These are phyloP conservation scores for Siderastrea radians DNA, from an alignment of 92 coral and sea anemone genomes.

Conservation along the genomic window DNA sequence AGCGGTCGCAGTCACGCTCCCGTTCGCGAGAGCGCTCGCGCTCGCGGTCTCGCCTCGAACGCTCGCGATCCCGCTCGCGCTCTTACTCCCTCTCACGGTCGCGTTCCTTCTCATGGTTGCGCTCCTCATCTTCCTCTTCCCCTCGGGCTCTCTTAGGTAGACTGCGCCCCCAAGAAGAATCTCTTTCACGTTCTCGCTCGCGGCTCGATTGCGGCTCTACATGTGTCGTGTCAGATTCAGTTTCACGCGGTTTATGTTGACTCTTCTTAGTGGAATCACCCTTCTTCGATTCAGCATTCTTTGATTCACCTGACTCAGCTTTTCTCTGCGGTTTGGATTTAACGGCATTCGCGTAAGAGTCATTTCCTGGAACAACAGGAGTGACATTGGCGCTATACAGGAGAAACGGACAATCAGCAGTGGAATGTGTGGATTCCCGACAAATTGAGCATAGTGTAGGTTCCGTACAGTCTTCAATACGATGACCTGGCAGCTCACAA, in stretches of 20 bases:
- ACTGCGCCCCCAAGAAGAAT: no score
- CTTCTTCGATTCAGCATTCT: background rate
- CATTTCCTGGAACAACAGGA: no score
- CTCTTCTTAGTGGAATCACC: background rate
- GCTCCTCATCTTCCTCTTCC: no score
- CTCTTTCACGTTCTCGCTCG: no score
- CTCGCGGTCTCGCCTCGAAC: no score
- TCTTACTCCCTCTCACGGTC: background rate
- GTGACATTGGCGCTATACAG: background rate
- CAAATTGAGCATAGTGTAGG: background rate
- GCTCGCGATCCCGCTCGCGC: background rate
- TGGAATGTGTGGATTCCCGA: background rate
- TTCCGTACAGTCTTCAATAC: background rate
- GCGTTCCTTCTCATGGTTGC: no score
- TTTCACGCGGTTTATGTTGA: background rate
- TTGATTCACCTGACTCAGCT: no score
- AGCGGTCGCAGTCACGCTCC: background rate
- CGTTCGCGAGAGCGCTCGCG: background rate
- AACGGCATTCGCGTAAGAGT: background rate
- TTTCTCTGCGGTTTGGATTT: background rate
- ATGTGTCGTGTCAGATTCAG: background rate
- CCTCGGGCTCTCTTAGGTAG: no score
- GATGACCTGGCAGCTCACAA: background rate
- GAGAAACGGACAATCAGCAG: background rate
- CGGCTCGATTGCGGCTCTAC: background rate